Conservation (phyloP, 2,797 vertebrate genomes). For the Pagetopsis macropterus region DNA sequence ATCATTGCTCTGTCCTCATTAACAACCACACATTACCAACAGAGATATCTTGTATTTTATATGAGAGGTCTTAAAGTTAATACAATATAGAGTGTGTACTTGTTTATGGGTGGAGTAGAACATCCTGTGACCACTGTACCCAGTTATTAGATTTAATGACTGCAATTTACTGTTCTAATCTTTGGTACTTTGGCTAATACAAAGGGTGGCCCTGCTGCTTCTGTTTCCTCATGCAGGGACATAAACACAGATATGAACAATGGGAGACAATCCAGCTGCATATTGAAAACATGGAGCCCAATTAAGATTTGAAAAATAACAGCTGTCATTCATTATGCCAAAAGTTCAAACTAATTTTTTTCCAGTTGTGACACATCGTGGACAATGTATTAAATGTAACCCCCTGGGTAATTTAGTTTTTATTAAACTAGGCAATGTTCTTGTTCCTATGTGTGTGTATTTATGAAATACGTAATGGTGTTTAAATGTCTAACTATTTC, state of each 20-base stretch:
- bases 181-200: conserved; percentile 50
- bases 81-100: conserved; percentile 44
- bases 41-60: conserved; percentile 33
- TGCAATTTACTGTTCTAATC: conserved; percentile 66
- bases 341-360: background rate
- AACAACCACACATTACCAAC: conserved; percentile 66
- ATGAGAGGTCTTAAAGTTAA: conserved; percentile 42
- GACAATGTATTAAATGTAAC: background rate
- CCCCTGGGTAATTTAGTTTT: too few relatives aligned
- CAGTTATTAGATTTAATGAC: conserved; percentile 66
- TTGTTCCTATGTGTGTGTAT: too few relatives aligned
- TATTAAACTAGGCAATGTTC: too few relatives aligned
- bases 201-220: conserved; percentile 50
- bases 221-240: conserved; percentile 45
- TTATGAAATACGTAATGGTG: too few relatives aligned
- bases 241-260: conserved; percentile 64
- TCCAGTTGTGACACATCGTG: background rate
- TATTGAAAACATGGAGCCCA: conserved; percentile 22
- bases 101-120: conserved; percentile 54
- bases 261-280: conserved; percentile 13
- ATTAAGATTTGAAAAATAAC: conserved; percentile 7
- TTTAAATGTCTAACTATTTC: too few relatives aligned
- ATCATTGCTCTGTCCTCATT: conserved; percentile 41
- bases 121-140: conserved; percentile 51
- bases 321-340: too few relatives aligned